Percentiles rank a stretch among this genome's conserved stretches.
Conservation (phyloP, 2,113 vertebrate genomes). For the Otocyon megalotis region DNA sequence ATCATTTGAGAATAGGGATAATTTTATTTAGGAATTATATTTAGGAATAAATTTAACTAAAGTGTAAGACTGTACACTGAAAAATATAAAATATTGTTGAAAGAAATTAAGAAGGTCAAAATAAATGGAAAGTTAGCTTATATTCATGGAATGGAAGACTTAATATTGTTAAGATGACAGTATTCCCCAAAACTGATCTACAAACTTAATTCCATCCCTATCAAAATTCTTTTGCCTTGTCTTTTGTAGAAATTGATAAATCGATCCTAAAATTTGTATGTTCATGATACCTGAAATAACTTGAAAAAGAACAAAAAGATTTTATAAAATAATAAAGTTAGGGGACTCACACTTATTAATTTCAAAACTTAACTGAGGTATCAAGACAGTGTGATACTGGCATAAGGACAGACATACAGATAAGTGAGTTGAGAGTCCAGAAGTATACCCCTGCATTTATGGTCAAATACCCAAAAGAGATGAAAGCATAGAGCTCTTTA, state of each 20-base stretch:
- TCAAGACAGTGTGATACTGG: neutral
- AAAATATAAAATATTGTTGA: neutral
- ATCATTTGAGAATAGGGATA: neutral
- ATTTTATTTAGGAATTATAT: neutral
- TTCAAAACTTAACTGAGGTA: neutral
- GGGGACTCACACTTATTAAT: neutral
- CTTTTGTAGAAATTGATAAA: neutral
- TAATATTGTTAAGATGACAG: neutral
- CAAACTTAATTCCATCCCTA: neutral
- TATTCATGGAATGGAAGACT: neutral
- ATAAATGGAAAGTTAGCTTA: neutral
- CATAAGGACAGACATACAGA: neutral
- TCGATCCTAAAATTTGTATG: neutral
- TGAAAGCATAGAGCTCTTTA: neutral
- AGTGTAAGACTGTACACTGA: neutral
- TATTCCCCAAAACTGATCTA: neutral
- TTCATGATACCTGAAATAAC: neutral
- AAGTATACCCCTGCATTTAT: neutral
- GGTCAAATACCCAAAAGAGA: neutral
- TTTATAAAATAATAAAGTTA: neutral
- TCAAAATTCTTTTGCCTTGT: neutral
- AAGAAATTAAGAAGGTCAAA: neutral
- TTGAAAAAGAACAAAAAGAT: neutral
- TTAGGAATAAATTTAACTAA: neutral
- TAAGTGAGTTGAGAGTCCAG: neutral